Evolutionary conservation across 2,113 vertebrate species (phyloP).

Genomic region (Triplophysa tibetana): DNA sequence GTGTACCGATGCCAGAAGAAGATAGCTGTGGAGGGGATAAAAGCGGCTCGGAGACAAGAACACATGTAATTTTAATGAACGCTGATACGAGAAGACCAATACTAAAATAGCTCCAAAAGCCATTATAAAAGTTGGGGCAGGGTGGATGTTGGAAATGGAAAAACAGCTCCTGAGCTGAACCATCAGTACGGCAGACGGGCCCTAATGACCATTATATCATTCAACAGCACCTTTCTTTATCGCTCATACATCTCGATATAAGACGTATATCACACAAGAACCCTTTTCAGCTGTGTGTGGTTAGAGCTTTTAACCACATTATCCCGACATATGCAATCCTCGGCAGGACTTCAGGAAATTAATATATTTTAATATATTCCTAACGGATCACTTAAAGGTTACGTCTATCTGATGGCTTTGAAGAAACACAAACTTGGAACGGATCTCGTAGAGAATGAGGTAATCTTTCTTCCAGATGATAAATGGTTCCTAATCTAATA

Average conservation of each 20-base stretch:
- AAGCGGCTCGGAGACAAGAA: conserved; percentile 1
- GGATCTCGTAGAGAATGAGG: conserved; percentile 66
- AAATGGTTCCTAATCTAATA: conserved; percentile 47
- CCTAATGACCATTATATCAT: conserved; percentile 25
- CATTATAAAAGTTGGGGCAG: neutral
- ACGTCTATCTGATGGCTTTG: conserved; percentile 72
- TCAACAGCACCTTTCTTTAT: conserved; percentile 15
- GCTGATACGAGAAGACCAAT: neutral
- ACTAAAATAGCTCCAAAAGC: neutral
- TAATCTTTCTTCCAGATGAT: conserved; percentile 42
- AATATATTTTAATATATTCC: conserved; percentile 77
- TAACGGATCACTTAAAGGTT: conserved; percentile 77
- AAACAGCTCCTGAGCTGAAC: neutral
- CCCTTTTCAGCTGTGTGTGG: neutral
- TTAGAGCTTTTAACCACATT: conserved; percentile 15
- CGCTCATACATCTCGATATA: neutral
- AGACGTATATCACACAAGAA: neutral
- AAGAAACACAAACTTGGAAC: conserved; percentile 63
- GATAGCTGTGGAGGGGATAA: neutral
- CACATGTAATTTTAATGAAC: conserved; percentile 34
- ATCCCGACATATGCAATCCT: conserved; percentile 51
- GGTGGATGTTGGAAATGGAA: neutral
- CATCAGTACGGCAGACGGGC: neutral
- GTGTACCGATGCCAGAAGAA: conserved; percentile 19
- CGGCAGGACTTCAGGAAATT: conserved; percentile 71